Conservation (phyloP, 1,140 invertebrate genomes). For the Trichoplusia ni region DNA sequence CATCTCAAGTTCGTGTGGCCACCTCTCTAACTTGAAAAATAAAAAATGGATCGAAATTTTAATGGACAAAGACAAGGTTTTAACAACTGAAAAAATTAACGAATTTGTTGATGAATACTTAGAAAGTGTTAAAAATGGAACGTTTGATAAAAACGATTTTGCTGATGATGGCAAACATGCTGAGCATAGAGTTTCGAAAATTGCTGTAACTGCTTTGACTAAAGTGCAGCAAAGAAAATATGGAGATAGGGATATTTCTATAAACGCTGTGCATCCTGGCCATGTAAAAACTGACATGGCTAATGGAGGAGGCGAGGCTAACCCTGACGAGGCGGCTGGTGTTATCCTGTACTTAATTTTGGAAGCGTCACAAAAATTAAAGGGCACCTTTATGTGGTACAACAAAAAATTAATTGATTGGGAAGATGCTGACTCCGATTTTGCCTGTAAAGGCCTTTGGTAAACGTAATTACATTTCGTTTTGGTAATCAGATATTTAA, state of each 20-base stretch:
- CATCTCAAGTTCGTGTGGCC: conserved; percentile 86
- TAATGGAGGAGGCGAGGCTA: conserved; percentile 43
- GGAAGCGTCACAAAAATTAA: conserved; percentile 65
- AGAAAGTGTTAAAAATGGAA: conserved; percentile 74
- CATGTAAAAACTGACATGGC: conserved; percentile 67
- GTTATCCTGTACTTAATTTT: conserved; percentile 61
- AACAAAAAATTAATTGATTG: conserved; percentile 66
- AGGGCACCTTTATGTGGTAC: conserved; percentile 67
- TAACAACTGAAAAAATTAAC: conserved; percentile 83
- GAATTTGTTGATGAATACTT: conserved; percentile 87
- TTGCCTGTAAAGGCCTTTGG: conserved; percentile 56
- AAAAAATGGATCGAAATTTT: conserved; percentile 69
- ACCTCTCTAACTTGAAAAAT: conserved; percentile 83
- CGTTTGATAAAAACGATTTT: conserved; percentile 81
- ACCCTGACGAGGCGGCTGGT: conserved; percentile 61
- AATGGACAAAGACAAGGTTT: conserved; percentile 46
- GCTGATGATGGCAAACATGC: conserved; percentile 80
- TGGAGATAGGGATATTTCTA: conserved; percentile 56
- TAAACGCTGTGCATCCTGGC: conserved; percentile 71
- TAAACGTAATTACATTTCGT: conserved; percentile 3
- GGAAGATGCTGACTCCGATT: conserved; percentile 63
- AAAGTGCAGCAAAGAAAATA: conserved; percentile 80
- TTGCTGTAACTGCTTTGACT: conserved; percentile 84
- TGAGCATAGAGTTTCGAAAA: conserved; percentile 88
- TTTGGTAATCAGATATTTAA: not conserved